Conservation (phyloP, 2,797 vertebrate genomes). For the Tiaroga cobitis region DNA sequence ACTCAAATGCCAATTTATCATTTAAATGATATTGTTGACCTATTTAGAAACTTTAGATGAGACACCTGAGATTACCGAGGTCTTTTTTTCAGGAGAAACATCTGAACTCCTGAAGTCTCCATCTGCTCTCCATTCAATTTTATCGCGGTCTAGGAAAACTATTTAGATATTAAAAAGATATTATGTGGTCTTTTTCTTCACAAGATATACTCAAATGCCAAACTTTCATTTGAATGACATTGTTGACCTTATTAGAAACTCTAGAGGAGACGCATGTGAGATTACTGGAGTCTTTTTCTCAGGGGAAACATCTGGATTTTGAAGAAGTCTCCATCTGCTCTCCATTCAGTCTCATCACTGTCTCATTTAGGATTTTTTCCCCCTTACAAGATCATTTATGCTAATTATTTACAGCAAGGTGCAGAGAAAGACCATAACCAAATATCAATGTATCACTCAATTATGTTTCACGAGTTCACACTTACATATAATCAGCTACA, state of each 20-base stretch:
- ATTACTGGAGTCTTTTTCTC: background rate
- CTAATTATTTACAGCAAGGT: background rate
- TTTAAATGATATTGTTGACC: background rate
- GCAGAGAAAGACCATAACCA: background rate
- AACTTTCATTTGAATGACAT: background rate
- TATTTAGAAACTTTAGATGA: background rate
- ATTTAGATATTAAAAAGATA: background rate
- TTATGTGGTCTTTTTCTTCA: background rate
- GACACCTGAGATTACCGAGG: background rate
- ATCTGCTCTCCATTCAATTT: background rate
- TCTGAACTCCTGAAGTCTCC: background rate
- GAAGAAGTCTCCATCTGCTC: background rate
- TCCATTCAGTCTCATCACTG: background rate
- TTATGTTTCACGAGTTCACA: background rate
- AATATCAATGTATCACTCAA: background rate
- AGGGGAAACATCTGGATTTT: conserved; percentile 4
- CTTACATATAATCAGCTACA: too few relatives aligned
- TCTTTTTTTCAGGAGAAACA: background rate
- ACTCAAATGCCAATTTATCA: background rate
- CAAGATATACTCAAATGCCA: background rate
- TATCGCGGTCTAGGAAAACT: background rate
- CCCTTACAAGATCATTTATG: background rate
- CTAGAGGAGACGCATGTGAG: background rate
- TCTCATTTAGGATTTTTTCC: background rate
- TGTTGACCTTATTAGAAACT: background rate